phyloP scores from a whole-genome alignment of 2,888 invertebrate species.

The Luperina testacea region DNA sequence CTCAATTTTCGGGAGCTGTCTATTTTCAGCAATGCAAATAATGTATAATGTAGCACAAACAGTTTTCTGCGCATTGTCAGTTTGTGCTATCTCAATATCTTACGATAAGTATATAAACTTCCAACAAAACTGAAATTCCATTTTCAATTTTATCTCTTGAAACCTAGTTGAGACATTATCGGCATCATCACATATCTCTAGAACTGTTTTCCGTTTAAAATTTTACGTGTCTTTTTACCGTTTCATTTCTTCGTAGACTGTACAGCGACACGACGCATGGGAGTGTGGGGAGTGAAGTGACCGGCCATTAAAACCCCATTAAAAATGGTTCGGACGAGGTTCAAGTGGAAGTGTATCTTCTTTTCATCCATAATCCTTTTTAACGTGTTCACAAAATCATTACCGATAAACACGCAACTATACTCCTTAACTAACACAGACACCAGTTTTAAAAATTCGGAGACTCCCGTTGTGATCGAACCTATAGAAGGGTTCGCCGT shows the following conservation, averaged over 20 bases:
- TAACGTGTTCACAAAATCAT: conserved; percentile 72
- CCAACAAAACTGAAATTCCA: conserved; percentile 33
- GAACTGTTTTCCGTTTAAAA: conserved; percentile 45
- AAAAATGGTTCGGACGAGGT: conserved; percentile 80
- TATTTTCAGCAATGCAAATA: no score
- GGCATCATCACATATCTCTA: conserved; percentile 56
- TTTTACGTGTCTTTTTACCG: conserved; percentile 39
- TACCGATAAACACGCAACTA: conserved; percentile 69
- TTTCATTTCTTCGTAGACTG: conserved; percentile 68
- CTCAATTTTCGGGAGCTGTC: no score
- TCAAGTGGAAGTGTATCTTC: conserved; percentile 75
- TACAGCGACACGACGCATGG: conserved; percentile 71
- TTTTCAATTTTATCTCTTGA: conserved; percentile 65
- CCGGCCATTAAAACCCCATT: conserved; percentile 65
- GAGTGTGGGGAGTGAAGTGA: conserved; percentile 63
- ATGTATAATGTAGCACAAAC: not conserved
- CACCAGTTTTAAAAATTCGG: conserved; percentile 53
- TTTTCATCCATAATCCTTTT: conserved; percentile 69
- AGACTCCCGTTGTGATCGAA: conserved; percentile 47
- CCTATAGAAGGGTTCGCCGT: conserved; percentile 32
- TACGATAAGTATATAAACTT: conserved; percentile 37
- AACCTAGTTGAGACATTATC: conserved; percentile 72
- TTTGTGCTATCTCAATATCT: conserved; percentile 35
- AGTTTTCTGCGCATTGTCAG: not conserved
- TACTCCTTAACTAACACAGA: conserved; percentile 52